These are phyloP conservation scores for Anhinga anhinga DNA, from an alignment of 2,113 vertebrate genomes.

Conservation along the genomic window DNA sequence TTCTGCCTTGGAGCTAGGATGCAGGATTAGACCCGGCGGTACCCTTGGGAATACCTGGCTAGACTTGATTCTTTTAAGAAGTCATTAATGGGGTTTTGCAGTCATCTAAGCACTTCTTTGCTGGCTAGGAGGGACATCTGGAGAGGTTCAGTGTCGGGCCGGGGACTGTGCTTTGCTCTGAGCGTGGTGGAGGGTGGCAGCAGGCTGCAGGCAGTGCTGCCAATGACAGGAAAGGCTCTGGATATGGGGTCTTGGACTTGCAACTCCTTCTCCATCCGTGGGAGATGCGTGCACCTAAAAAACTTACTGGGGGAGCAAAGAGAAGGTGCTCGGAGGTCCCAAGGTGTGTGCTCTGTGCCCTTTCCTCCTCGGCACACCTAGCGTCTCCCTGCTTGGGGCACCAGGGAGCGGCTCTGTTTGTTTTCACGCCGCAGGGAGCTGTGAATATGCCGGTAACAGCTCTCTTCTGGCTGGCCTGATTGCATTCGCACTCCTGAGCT, in stretches of 20 bases:
- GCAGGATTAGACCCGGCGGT: neutral
- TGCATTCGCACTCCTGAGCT: accelerated
- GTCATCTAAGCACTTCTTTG: neutral
- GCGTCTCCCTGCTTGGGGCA: neutral
- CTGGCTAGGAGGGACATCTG: neutral
- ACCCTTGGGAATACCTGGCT: neutral
- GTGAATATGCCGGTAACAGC: neutral
- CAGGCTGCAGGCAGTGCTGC: neutral
- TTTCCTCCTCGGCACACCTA: neutral
- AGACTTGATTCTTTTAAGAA: neutral
- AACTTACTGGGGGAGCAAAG: neutral
- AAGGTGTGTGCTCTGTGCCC: neutral
- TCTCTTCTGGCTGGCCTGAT: neutral
- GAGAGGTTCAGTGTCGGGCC: neutral
- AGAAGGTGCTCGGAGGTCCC: neutral
- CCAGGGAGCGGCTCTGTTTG: neutral
- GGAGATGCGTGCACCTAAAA: neutral
- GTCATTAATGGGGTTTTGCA: neutral
- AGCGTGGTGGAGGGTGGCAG: neutral
- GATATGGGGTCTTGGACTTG: neutral
- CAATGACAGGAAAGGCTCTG: neutral
- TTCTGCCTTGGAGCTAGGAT: neutral
- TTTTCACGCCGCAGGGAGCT: neutral
- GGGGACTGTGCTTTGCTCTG: neutral
- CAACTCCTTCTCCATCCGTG: accelerated